Evolutionary conservation across 2,797 vertebrate species (phyloP).

Genomic region (Columba guinea): DNA sequence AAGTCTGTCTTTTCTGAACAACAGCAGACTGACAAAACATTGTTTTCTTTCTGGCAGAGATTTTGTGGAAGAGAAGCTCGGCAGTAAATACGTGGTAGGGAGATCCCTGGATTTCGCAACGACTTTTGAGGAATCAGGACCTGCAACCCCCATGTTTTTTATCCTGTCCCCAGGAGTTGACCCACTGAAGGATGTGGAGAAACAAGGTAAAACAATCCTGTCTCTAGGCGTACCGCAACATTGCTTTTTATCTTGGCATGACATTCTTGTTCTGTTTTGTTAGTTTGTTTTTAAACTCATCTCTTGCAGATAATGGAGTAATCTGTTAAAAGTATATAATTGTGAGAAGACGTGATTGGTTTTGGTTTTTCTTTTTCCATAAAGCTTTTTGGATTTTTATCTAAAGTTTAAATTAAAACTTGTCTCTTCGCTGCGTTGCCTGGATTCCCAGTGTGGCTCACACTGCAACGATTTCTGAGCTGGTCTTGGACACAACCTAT

Average conservation of each 20-base stretch:
- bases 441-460: not conserved
- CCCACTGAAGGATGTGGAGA: constrained; percentile 96
- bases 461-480: not conserved
- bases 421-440: not conserved
- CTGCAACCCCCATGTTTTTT: constrained; percentile 92
- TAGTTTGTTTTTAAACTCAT: not conserved
- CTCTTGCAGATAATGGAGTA: constrained; percentile 38
- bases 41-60: constrained; percentile 78
- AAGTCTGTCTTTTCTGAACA: not conserved
- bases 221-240: not conserved
- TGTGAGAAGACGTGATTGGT: not conserved
- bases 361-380: not conserved
- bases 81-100: constrained; percentile 86
- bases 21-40: not conserved
- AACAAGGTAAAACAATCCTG: constrained; percentile 81
- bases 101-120: constrained; percentile 89
- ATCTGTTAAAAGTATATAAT: constrained; percentile 47
- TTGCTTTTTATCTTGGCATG: not conserved
- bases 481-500: not conserved
- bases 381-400: not conserved
- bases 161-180: constrained; percentile 97
- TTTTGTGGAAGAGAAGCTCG: constrained; percentile 94
- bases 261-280: not conserved
- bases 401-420: not conserved
- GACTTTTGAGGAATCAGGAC: constrained; percentile 93